Evolutionary conservation across 2,797 vertebrate species (phyloP).

Genomic region (Neopelma chrysocephalum): DNA sequence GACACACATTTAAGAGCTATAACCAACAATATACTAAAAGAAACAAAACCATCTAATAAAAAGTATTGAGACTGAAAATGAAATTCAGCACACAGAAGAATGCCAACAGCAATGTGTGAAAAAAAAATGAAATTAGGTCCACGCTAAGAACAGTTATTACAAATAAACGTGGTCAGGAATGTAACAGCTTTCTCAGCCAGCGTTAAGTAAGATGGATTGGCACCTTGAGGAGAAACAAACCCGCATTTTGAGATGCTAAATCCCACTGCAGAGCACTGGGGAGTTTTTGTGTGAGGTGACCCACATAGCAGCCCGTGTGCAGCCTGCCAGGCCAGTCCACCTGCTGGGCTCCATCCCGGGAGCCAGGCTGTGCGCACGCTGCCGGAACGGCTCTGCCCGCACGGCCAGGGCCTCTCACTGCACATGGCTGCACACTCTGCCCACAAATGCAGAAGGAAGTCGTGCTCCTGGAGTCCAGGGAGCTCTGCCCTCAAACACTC

Average conservation of each 20-base stretch:
- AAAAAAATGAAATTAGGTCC: neutral
- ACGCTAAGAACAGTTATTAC: neutral
- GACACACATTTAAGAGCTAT: neutral
- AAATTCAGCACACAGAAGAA: neutral
- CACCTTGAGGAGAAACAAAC: neutral
- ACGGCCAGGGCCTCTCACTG: neutral
- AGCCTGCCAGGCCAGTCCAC: neutral
- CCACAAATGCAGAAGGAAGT: neutral
- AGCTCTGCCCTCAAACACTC: neutral
- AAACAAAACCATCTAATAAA: neutral
- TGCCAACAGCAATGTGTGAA: neutral
- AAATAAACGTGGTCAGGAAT: neutral
- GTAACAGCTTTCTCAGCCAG: conserved; percentile 14
- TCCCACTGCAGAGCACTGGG: neutral
- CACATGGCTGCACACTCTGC: neutral
- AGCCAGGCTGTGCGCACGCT: neutral
- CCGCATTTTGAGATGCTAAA: conserved; percentile 22
- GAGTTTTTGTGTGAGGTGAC: neutral
- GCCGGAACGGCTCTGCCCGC: no score
- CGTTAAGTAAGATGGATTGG: conserved; percentile 1
- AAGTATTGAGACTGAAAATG: neutral
- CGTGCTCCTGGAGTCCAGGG: neutral
- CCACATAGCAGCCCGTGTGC: neutral
- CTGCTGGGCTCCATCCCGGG: neutral
- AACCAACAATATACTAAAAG: neutral